phyloP scores from a whole-genome alignment of 1,140 invertebrate species.

The Parasteatoda tepidariorum region DNA sequence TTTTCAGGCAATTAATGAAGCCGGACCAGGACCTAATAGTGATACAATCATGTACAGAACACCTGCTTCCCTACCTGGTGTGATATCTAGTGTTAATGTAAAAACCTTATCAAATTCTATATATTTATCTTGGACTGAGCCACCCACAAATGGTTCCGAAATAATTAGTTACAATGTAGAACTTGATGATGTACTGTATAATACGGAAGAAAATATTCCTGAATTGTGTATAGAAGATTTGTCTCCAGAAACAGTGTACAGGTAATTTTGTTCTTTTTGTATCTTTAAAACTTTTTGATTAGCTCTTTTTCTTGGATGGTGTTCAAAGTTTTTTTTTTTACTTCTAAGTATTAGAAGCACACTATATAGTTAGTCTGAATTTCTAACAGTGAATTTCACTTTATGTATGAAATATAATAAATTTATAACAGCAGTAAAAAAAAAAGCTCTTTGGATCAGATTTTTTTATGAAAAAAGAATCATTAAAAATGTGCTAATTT shows the following conservation, averaged over 20 bases:
- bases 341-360: not conserved
- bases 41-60: conserved; percentile 74
- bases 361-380: no score
- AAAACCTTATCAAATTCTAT: conserved; percentile 77
- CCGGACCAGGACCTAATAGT: conserved; percentile 80
- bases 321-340: not conserved
- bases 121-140: conserved; percentile 78
- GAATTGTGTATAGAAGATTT: conserved; percentile 70
- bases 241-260: conserved; percentile 72
- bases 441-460: no score
- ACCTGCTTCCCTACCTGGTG: conserved; percentile 80
- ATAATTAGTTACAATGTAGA: conserved; percentile 84
- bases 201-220: conserved; percentile 67
- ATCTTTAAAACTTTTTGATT: not conserved
- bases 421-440: no score
- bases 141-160: conserved; percentile 77
- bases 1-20: conserved; percentile 77
- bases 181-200: conserved; percentile 72
- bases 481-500: no score
- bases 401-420: no score
- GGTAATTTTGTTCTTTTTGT: conserved; percentile 63
- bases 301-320: not conserved
- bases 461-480: no score
- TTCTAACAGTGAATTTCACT: not conserved
- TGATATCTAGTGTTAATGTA: conserved; percentile 73